Base-by-base conservation (phyloP, 2,888 invertebrate genomes). In the Anthoptus insignis region DNA sequence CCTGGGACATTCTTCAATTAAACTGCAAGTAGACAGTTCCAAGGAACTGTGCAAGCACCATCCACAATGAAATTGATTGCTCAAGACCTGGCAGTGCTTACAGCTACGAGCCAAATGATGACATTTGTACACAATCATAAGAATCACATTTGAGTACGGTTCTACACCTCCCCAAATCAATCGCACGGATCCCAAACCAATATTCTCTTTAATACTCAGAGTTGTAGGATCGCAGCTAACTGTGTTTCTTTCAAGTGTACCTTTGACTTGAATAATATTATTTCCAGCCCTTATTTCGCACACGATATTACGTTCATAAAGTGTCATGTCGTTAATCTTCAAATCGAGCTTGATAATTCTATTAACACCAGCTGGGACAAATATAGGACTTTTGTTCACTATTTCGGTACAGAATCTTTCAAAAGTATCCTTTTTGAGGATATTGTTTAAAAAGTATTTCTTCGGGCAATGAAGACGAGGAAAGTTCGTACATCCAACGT, bases 161-260 rank as follows among this genome's bases (percentile, higher is more conserved):
- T 81, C 79, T 3, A 73, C 75, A 21, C 82, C 79, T 0, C 81
- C 80, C 82, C 81, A 82, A 9, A 76, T 53, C 14, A 84, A 52
- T 34, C 73, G 73, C 21, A 77, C 47, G 11, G 70, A 47, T 0
- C 80, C 81, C 7, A 80, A 53, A 22, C 66, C 60, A 2, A 78
- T 52, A 27, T 65, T 73, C 7, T 58, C 58, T 13, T 32, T 49
- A 1, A 65, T 67, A 5, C 63, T 71, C n/a, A 74, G 21, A 14
- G 65, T 59, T 3, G 59, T 24, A 0, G 67, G 58, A 59, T 74
- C 74, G 14, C 73, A 75, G 11, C 64, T 67, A 13, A 72, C 68
- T 1, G 63, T 65, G 29, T 68, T 67, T 0, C 60, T 64, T 5
- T 73, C 59, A 9, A 74, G 59, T n/a, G 57, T 52, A 9, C 71